Evolutionary conservation across 2,888 invertebrate species (phyloP).

Genomic region (Cephalotes varians): DNA sequence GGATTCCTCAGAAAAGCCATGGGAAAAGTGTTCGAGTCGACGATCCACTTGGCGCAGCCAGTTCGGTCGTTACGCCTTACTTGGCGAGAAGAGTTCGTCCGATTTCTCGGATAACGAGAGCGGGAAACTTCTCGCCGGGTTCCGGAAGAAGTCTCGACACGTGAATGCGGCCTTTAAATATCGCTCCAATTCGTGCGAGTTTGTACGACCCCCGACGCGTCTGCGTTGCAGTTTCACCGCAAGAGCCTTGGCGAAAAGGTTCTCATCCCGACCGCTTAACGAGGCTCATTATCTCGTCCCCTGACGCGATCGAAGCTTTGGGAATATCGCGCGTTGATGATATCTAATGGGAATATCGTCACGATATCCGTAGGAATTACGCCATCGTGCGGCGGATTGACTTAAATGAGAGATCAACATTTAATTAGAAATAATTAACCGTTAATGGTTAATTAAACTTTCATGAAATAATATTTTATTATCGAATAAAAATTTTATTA

Average conservation of each 20-base stretch:
- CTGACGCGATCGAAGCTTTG: conserved; percentile 17
- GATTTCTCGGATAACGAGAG: conserved; percentile 49
- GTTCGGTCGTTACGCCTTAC: conserved; percentile 48
- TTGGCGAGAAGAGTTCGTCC: conserved; percentile 38
- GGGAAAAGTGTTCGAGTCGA: conserved; percentile 33
- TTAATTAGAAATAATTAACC: neutral
- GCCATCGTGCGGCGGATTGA: neutral
- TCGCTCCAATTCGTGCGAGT: conserved; percentile 29
- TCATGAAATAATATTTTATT: neutral
- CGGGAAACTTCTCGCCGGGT: conserved; percentile 25
- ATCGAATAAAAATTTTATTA: neutral
- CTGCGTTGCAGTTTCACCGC: conserved; percentile 18
- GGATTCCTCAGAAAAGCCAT: neutral
- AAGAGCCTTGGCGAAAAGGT: conserved; percentile 6
- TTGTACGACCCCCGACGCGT: conserved; percentile 6
- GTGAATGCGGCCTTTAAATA: conserved; percentile 41
- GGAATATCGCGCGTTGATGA: neutral
- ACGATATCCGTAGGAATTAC: neutral
- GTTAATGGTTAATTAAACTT: neutral
- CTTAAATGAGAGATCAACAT: neutral
- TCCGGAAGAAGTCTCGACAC: conserved; percentile 35
- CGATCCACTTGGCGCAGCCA: conserved; percentile 43
- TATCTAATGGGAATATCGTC: conserved; percentile 10
- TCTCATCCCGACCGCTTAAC: conserved; percentile 27
- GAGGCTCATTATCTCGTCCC: conserved; percentile 24